Evolutionary conservation across 1,140 invertebrate species (phyloP).

Genomic region (Fragariocoptes setiger): DNA sequence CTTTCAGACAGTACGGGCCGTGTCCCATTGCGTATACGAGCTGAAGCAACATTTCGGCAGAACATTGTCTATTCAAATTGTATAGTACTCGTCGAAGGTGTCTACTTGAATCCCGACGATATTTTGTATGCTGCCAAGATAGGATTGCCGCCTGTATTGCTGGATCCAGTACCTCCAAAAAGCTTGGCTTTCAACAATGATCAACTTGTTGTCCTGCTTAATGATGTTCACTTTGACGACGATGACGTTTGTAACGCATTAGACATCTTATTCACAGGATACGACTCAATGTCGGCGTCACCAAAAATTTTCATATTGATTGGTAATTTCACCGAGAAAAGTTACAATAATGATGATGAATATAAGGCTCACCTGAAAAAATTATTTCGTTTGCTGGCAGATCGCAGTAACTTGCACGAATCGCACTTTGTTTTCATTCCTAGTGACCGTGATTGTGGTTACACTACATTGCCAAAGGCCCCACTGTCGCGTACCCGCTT

Average conservation of each 20-base stretch:
- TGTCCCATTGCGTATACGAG: constrained; percentile 1
- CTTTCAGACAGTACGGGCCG: constrained; percentile 4
- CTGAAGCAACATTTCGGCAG: neutral
- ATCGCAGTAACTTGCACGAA: neutral
- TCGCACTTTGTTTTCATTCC: constrained; percentile 6
- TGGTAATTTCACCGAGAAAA: constrained; percentile 2
- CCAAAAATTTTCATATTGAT: constrained; percentile 7
- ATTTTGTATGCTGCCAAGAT: constrained; percentile 3
- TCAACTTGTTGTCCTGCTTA: constrained; percentile 3
- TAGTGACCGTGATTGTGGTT: constrained; percentile 2
- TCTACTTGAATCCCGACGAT: constrained; percentile 1
- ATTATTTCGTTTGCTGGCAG: constrained; percentile 1
- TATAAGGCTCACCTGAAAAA: constrained; percentile 7
- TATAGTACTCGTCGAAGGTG: constrained; percentile 6
- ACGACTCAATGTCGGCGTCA: constrained; percentile 1
- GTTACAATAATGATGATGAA: neutral
- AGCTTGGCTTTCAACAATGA: neutral
- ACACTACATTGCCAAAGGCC: neutral
- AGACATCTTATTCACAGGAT: constrained; percentile 6
- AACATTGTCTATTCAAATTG: constrained; percentile 1
- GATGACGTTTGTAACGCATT: constrained; percentile 1
- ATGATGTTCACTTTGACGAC: constrained; percentile 8
- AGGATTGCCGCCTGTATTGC: constrained; percentile 3
- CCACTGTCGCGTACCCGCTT: constrained; percentile 3
- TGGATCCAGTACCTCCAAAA: neutral